These are phyloP conservation scores for Chloroceryle aenea DNA, from an alignment of 2,113 vertebrate genomes.

Conservation along the genomic window DNA sequence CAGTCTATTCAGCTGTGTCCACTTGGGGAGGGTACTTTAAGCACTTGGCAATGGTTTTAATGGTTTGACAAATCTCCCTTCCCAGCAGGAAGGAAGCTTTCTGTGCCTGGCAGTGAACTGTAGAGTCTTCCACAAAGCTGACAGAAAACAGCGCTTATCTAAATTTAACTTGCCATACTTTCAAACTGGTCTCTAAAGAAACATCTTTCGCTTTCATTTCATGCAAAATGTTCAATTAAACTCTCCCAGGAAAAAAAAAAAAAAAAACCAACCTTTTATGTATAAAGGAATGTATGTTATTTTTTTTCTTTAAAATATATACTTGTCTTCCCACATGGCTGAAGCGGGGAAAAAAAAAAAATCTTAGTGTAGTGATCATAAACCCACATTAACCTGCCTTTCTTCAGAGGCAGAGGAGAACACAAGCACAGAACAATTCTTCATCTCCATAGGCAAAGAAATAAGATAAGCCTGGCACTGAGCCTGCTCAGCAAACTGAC, in stretches of 20 bases:
- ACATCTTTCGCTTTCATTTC: not conserved
- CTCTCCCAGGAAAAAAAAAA: not conserved
- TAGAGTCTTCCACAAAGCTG: not conserved
- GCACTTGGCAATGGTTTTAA: not conserved
- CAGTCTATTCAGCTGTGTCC: not conserved
- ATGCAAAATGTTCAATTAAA: constrained; percentile 16
- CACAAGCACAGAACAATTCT: constrained; percentile 11
- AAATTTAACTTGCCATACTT: constrained; percentile 45
- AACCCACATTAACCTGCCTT: not conserved
- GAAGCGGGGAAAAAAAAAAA: not conserved
- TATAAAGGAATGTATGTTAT: not conserved
- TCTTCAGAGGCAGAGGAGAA: not conserved
- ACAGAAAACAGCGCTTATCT: constrained; percentile 11
- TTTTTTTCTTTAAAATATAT: not conserved
- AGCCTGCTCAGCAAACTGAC: not conserved
- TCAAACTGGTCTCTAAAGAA: not conserved
- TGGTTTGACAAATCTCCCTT: not conserved
- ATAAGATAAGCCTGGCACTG: not conserved
- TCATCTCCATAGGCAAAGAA: constrained; percentile 42
- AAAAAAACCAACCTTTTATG: not conserved
- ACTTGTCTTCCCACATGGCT: not conserved
- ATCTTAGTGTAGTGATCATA: not conserved
- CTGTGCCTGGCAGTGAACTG: not conserved
- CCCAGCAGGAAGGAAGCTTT: constrained; percentile 1
- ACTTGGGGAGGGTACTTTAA: not conserved